Conservation (phyloP, 2,888 invertebrate genomes). For the Nemotelus nigrinus region DNA sequence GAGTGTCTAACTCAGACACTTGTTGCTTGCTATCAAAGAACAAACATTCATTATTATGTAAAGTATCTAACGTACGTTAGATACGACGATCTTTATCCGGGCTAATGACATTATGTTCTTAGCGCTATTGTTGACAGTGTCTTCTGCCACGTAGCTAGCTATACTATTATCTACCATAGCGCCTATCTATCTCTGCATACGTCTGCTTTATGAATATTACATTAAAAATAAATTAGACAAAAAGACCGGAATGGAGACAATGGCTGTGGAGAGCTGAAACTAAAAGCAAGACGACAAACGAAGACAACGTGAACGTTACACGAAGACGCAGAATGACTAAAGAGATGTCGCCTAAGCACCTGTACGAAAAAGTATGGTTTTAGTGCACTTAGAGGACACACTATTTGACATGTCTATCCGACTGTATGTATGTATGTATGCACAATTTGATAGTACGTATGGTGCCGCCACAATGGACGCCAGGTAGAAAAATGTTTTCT, state of each 20-base stretch:
- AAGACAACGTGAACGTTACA: too few relatives aligned
- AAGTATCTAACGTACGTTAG: background rate
- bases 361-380: constrained; percentile 34
- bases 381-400: constrained; percentile 26
- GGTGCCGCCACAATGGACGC: background rate
- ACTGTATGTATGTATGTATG: too few relatives aligned
- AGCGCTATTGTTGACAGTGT: background rate
- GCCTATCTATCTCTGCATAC: too few relatives aligned
- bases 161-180: too few relatives aligned
- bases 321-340: too few relatives aligned
- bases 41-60: constrained; percentile 18
- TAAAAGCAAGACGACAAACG: too few relatives aligned
- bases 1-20: too few relatives aligned
- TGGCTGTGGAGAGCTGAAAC: background rate
- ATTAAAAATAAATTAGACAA: constrained; percentile 29
- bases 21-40: constrained; percentile 8
- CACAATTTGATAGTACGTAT: too few relatives aligned
- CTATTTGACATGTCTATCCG: background rate
- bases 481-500: constrained; percentile 35
- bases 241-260: background rate
- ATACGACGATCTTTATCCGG: background rate
- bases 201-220: constrained; percentile 8
- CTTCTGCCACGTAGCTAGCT: background rate
- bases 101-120: background rate
- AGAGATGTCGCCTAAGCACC: constrained; percentile 5